Evolutionary conservation across 1,140 invertebrate genomes (phyloP).

Genomic region (Drosophila guanche): DNA sequence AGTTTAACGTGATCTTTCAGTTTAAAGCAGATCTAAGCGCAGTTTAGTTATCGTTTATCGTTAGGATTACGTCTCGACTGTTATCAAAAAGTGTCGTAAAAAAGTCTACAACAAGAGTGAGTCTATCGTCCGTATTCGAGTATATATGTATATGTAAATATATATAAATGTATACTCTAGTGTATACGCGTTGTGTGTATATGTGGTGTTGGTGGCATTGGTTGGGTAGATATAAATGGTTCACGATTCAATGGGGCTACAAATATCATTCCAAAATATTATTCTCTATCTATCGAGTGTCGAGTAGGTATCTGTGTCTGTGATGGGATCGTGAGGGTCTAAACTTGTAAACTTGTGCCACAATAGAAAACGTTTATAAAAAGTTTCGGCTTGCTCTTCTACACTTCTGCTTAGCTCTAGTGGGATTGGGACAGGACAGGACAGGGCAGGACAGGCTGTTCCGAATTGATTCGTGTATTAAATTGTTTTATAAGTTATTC

Average conservation of each 20-base stretch:
- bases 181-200: neutral
- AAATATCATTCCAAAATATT: conserved; percentile 64
- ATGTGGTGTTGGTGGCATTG: too few relatives aligned
- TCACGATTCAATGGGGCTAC: conserved; percentile 29
- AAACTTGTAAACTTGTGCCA: conserved; percentile 28
- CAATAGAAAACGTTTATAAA: conserved; percentile 45
- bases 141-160: conserved; percentile 1
- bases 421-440: conserved; percentile 20
- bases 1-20: conserved; percentile 67
- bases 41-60: conserved; percentile 60
- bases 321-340: conserved; percentile 13
- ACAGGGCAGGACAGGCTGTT: neutral
- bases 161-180: conserved; percentile 10
- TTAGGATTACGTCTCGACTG: conserved; percentile 57
- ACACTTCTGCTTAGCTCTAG: conserved; percentile 41
- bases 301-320: conserved; percentile 2
- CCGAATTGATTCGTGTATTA: conserved; percentile 29
- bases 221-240: conserved; percentile 26
- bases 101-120: conserved; percentile 66
- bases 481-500: conserved; percentile 55
- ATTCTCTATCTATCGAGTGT: conserved; percentile 10
- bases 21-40: conserved; percentile 69
- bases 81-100: conserved; percentile 72
- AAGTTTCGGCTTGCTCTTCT: conserved; percentile 23
- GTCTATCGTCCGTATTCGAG: conserved; percentile 5